A percentile compares a stretch with the other conserved stretches of the same genome.
phyloP scores from a whole-genome alignment of 2,888 invertebrate species.

The Drosophila aldrichi region DNA sequence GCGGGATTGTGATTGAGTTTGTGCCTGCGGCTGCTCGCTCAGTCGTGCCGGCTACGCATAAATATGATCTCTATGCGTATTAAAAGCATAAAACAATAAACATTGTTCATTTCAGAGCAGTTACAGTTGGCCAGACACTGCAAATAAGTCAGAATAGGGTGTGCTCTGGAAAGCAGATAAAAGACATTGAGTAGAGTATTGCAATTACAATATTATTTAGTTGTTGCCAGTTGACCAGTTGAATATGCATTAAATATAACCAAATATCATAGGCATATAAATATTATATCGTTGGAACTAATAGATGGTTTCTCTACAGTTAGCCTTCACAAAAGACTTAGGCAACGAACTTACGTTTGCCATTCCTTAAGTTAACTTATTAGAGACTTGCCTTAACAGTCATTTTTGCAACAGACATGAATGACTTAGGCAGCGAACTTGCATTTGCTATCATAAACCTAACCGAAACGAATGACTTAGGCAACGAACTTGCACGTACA shows the following conservation, averaged over 20 bases:
- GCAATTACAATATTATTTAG: constrained; percentile 1
- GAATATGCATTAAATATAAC: background rate
- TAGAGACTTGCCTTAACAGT: constrained; percentile 46
- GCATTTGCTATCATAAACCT: background rate
- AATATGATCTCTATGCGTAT: constrained; percentile 45
- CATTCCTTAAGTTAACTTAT: constrained; percentile 19
- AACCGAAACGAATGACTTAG: constrained; percentile 23
- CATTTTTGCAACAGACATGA: constrained; percentile 1
- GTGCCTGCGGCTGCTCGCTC: constrained; percentile 36
- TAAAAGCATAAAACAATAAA: constrained; percentile 53
- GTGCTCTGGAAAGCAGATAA: background rate
- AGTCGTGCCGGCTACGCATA: constrained; percentile 47
- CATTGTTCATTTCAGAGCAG: constrained; percentile 56
- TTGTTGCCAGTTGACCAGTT: no score
- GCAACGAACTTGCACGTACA: constrained; percentile 60
- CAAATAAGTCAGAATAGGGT: no score
- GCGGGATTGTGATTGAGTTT: constrained; percentile 23
- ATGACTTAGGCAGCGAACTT: constrained; percentile 65
- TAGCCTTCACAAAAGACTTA: constrained; percentile 25
- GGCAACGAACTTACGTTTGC: constrained; percentile 49
- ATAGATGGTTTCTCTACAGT: no score
- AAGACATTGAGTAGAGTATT: background rate
- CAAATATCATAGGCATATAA: background rate
- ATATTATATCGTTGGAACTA: no score
- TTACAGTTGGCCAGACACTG: background rate